Conservation (phyloP, 2,113 vertebrate genomes). For the Crotalus tigris region DNA sequence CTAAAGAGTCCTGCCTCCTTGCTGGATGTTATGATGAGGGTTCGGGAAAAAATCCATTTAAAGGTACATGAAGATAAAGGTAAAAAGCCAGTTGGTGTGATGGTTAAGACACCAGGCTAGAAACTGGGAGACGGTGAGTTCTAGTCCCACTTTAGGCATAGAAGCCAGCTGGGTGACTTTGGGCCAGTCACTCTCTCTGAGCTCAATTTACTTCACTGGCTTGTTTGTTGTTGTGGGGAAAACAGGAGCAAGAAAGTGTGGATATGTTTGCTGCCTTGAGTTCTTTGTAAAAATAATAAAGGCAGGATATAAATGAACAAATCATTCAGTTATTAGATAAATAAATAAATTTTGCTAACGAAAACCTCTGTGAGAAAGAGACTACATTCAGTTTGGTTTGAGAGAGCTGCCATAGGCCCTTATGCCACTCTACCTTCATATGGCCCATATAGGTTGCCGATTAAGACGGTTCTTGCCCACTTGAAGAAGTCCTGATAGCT, state of each 20-base stretch:
- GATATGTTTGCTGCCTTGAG: neutral
- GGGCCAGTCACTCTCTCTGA: neutral
- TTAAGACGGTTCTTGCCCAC: constrained; percentile 85
- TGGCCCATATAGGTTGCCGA: constrained; percentile 82
- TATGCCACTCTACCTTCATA: constrained; percentile 74
- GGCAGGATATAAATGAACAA: neutral
- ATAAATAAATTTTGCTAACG: neutral
- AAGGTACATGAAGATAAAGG: neutral
- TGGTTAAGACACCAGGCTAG: neutral
- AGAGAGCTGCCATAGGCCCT: neutral
- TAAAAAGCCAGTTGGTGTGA: neutral
- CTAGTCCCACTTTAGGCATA: neutral
- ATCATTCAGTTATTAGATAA: neutral
- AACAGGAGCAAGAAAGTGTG: neutral
- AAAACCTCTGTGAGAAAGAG: neutral
- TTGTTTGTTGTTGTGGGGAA: neutral
- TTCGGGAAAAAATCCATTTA: neutral
- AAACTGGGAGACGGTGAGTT: neutral
- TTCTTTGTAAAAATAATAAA: neutral
- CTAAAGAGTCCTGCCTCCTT: neutral
- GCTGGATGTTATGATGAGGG: neutral
- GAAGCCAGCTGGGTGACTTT: neutral
- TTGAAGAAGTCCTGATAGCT: constrained; percentile 80
- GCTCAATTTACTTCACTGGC: neutral
- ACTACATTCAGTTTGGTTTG: neutral